Percentiles rank a stretch among this genome's conserved stretches.
Conservation (phyloP, 2,888 invertebrate genomes). For the Mesorhabditis belari region DNA sequence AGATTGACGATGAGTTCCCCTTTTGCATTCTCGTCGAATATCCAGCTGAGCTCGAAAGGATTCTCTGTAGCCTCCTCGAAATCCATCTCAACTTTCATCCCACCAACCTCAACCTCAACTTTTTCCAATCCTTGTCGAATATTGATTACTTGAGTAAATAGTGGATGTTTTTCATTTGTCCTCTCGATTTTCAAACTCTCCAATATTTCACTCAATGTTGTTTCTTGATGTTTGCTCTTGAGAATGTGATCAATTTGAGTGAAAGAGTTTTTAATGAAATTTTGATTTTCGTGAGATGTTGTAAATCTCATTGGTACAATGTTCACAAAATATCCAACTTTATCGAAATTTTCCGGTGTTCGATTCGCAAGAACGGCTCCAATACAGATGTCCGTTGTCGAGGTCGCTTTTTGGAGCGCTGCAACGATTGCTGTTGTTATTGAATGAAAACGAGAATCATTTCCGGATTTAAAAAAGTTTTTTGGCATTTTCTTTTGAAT, state of each 20-base stretch:
- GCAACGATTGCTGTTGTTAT: slow-evolving; percentile 9
- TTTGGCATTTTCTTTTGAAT: background rate
- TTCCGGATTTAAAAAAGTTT: background rate
- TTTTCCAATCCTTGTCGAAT: background rate
- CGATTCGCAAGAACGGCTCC: slow-evolving; percentile 36
- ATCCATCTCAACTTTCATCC: background rate
- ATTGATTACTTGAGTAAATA: background rate
- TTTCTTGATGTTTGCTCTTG: background rate
- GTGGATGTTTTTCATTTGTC: background rate
- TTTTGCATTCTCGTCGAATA: background rate
- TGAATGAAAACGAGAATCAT: slow-evolving; percentile 7
- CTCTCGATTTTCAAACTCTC: background rate
- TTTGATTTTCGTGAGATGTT: background rate
- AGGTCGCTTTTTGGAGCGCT: slow-evolving; percentile 5
- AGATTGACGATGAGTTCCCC: background rate
- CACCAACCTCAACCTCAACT: background rate
- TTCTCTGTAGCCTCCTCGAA: background rate
- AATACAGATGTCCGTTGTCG: slow-evolving; percentile 10
- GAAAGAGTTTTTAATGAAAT: background rate
- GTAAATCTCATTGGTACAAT: slow-evolving; percentile 18
- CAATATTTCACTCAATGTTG: background rate
- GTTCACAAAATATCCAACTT: slow-evolving; percentile 38
- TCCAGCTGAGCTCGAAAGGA: background rate
- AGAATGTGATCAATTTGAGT: background rate
- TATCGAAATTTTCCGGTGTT: slow-evolving; percentile 8